These are phyloP conservation scores for Pteruthius melanotis DNA, from an alignment of 2,113 vertebrate genomes.

Conservation along the genomic window DNA sequence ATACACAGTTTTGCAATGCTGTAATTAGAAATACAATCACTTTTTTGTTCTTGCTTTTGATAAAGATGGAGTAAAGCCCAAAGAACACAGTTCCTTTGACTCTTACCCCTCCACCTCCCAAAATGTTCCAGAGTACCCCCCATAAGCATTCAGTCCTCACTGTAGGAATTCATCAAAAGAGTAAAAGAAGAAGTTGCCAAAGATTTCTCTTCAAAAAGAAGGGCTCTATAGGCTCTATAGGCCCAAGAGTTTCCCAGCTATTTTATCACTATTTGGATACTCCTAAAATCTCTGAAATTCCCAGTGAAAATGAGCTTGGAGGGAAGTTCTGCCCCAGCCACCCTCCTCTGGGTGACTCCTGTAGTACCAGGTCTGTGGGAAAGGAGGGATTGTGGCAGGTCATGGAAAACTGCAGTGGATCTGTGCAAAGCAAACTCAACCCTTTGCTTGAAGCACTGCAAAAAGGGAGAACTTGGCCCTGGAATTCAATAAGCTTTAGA, in stretches of 20 bases:
- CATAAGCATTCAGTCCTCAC: background rate
- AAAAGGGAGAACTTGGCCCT: background rate
- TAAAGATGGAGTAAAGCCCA: background rate
- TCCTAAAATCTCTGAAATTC: background rate
- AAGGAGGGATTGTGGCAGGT: background rate
- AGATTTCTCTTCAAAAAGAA: background rate
- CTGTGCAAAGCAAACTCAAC: background rate
- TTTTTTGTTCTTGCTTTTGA: background rate
- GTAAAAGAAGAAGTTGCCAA: background rate
- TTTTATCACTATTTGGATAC: background rate
- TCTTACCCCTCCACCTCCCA: background rate
- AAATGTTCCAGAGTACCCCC: background rate
- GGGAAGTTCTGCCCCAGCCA: background rate
- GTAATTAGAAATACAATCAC: background rate
- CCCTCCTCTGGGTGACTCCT: fast-evolving
- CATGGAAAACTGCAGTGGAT: background rate
- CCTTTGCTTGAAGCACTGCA: background rate
- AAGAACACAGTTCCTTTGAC: background rate
- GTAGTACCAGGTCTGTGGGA: background rate
- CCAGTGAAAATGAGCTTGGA: no score
- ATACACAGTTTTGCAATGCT: background rate
- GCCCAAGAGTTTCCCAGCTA: background rate
- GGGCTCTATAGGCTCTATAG: background rate
- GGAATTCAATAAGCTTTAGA: background rate
- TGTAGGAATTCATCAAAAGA: fast-evolving